phyloP scores from a whole-genome alignment of 2,113 vertebrate species.

The Papio anubis region DNA sequence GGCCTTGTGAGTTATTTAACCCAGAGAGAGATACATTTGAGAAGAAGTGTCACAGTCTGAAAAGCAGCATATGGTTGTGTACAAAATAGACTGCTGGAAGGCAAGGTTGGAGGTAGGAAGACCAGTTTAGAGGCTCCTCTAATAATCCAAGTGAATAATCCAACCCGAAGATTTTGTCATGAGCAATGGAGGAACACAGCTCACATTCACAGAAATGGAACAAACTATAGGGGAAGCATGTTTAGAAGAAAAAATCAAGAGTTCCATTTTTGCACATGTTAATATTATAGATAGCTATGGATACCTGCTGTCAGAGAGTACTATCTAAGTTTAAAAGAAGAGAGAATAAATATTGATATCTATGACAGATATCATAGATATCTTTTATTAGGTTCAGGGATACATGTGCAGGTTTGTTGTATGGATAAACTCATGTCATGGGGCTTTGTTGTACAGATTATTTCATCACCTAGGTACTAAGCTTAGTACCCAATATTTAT shows the following conservation, averaged over 20 bases:
- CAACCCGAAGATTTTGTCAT: background rate
- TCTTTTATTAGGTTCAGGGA: too few relatives aligned
- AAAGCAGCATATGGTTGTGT: background rate
- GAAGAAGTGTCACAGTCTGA: background rate
- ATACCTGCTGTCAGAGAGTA: background rate
- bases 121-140: background rate
- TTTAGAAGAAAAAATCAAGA: background rate
- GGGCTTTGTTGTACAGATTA: too few relatives aligned
- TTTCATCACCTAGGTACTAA: too few relatives aligned
- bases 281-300: background rate
- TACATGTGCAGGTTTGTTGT: too few relatives aligned
- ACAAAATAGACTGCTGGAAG: fast-evolving
- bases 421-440: too few relatives aligned
- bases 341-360: too few relatives aligned
- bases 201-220: background rate
- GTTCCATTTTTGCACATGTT: background rate
- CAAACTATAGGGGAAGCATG: fast-evolving
- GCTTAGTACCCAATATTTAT: too few relatives aligned
- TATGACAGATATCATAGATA: too few relatives aligned
- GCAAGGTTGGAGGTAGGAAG: background rate
- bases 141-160: background rate
- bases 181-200: background rate
- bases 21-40: background rate
- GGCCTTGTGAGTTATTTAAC: background rate
- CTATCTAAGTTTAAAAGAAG: background rate